phyloP scores from a whole-genome alignment of 2,113 vertebrate genomes.

The Tachysurus vachellii region DNA sequence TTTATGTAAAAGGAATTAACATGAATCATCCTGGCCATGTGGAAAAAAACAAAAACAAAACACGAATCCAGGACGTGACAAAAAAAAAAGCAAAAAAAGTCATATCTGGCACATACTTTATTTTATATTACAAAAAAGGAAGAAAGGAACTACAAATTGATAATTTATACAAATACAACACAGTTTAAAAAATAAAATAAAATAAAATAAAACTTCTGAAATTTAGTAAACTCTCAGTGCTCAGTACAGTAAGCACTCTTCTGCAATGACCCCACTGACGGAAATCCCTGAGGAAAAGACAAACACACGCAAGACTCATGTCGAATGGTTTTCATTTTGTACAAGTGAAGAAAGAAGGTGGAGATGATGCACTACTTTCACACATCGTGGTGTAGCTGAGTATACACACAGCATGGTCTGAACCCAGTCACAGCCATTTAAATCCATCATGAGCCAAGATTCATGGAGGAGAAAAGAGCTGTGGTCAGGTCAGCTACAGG shows the following conservation, averaged over 20 bases:
- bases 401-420: conserved; percentile 57
- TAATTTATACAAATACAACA: conserved; percentile 98
- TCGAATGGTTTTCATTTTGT: conserved; percentile 33
- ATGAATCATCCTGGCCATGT: too few species aligned
- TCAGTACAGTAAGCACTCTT: conserved; percentile 83
- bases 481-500: not conserved
- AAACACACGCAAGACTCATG: conserved; percentile 69
- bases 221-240: conserved; percentile 94
- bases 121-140: conserved; percentile 77
- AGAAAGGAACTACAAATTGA: conserved; percentile 92
- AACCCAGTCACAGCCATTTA: conserved; percentile 34
- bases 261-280: conserved; percentile 81
- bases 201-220: conserved; percentile 85
- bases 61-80: conserved; percentile 73
- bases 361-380: conserved; percentile 27
- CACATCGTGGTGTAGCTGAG: conserved; percentile 35
- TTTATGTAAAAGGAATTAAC: not conserved
- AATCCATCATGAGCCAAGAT: conserved; percentile 10
- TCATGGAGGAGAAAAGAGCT: not conserved
- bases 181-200: conserved; percentile 95
- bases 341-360: not conserved
- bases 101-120: conserved; percentile 85
- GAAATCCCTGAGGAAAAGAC: conserved; percentile 98
- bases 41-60: conserved; percentile 76
- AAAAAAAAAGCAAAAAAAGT: conserved; percentile 68